Base-by-base conservation (phyloP, 2,888 invertebrate genomes). In the Leptura quadrifasciata region DNA sequence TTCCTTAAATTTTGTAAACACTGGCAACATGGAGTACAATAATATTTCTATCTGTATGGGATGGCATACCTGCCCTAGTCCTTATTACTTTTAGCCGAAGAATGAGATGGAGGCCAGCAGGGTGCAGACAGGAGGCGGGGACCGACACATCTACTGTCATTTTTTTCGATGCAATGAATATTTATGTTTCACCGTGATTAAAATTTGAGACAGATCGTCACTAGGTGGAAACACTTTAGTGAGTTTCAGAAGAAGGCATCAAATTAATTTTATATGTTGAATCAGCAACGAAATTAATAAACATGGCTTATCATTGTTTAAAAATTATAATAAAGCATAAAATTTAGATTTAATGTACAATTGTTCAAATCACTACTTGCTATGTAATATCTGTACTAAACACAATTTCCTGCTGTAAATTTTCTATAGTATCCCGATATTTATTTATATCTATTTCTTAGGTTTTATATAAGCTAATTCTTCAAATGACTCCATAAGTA, bases 71-170 rank as follows among this genome's bases (percentile, higher is more conserved):
- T 61, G 61, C 35, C 27, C 31, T 17, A 8, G 60, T 60, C 60
- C 60, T 61, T 35, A n/a, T 61, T 61, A 61, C 61, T 61, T 57
- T 35, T 61, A 35, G 35, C 35, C 17, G 17, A 17, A 61, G 35
- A 35, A 61, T 35, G 18, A 61, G 61, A 61, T 35, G 75, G 72
- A 58, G 76, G 75, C 68, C 81, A 80, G 80, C 80, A 77, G 82
- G 83, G 84, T 79, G 84, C 80, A 81, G 84, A 84, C 84, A 83
- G 82, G 79, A 83, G 83, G 83, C 82, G 83, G 82, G 79, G 80
- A 78, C 79, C 75, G 79, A 83, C 82, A 82, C 82, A 77, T 81
- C 77, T 74, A 64, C 79, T 76, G 78, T 77, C 78, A 71, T 75
- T 74, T 79, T 76, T 79, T 64, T 52, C 70, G 64, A 67, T 57